Conservation (phyloP, 2,113 vertebrate species). For the Rhinolophus sinicus region DNA sequence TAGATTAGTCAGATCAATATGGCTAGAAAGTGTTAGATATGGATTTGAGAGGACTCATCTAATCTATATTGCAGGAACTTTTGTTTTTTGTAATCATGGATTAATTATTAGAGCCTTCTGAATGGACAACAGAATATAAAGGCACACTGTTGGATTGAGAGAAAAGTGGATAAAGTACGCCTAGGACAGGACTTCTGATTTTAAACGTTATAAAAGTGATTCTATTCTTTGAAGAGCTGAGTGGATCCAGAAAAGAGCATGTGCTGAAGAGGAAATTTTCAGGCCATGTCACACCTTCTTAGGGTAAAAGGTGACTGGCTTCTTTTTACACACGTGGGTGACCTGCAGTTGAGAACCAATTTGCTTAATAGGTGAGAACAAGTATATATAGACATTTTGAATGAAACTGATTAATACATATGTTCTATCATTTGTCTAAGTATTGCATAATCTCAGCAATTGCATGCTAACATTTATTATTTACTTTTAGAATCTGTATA, state of each 20-base stretch:
- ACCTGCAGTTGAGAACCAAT: background rate
- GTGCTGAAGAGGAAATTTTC: fast-evolving
- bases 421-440: background rate
- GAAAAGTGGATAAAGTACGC: background rate
- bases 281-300: fast-evolving
- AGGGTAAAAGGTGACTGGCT: fast-evolving
- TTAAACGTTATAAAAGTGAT: background rate
- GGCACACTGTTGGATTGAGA: background rate
- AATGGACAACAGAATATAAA: background rate
- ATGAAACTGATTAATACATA: background rate
- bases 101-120: background rate
- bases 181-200: background rate
- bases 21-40: background rate
- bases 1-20: background rate
- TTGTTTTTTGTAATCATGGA: background rate
- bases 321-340: background rate
- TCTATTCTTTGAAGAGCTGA: background rate
- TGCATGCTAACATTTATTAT: background rate
- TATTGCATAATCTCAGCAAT: background rate
- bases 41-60: background rate
- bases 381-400: background rate
- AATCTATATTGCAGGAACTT: background rate
- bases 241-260: background rate
- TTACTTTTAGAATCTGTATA: background rate
- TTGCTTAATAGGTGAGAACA: background rate